Base-by-base conservation (phyloP, 2,113 vertebrate species). In the Melanocharis versteri region DNA sequence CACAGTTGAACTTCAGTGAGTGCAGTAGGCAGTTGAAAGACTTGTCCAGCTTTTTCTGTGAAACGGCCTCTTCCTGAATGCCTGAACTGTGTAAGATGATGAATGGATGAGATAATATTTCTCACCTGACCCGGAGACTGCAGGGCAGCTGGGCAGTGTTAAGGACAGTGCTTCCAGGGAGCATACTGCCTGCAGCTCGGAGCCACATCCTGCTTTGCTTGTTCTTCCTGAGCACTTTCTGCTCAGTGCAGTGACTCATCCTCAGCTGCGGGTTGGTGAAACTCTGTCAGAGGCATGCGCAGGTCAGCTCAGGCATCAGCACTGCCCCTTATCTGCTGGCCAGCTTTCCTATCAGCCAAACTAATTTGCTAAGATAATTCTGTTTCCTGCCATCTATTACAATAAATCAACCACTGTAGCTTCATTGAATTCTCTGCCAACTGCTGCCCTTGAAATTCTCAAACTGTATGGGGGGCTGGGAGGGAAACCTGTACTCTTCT, bases 281-380 rank as follows among this genome's bases (percentile, higher is more conserved):
- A 23, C 77, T 72, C 61, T 54, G 40, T 35, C 71, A 90, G 62
- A 64, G 83, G n/a, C 15, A 17, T 44, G 79, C 31, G 62, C 56
- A 19, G 73, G 81, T 70, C 68, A 31, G 86, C 79, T 73, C 89
- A 83, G 68, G 30, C 19, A 5, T 39, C 93, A 82, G 70, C 78
- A 31, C 58, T 80, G 62, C 8, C 1, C 22, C 92, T 96, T 96
- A 96, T 95, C 94, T 88, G 33, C 81, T 85, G 69, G 72, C 80
- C 89, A 80, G 90, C 82, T 58, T 93, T 66, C 82, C 79, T 94
- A 90, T 93, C 94, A 84, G 83, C 77, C 85, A 70, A 89, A 87
- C 56, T 88, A 64, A 96, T 94, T 97, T 95, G 77, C 87, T 94
- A 68, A 94, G 85, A 89, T 93, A 95, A 92, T 93, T 92, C 91